Percentiles rank a stretch among this genome's conserved stretches.
Conservation (phyloP, 2,797 vertebrate genomes). For the Orientallactaga sibirica region DNA sequence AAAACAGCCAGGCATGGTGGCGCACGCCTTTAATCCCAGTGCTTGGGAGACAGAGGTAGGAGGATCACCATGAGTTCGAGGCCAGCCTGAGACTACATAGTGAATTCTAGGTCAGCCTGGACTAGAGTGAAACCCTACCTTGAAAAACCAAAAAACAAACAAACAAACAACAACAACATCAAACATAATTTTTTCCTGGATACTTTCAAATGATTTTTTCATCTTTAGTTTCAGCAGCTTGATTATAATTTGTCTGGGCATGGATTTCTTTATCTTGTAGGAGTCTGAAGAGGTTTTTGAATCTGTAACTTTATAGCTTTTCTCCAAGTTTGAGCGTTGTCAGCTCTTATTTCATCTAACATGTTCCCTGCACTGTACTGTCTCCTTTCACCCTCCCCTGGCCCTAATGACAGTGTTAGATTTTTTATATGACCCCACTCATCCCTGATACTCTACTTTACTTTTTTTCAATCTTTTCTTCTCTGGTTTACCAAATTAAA, state of each 20-base stretch:
- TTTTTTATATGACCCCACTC: background rate
- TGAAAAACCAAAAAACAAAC: too few species aligned
- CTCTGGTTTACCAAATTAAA: background rate
- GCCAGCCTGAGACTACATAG: too few species aligned
- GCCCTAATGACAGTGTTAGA: background rate
- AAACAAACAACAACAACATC: background rate
- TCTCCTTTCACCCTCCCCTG: background rate
- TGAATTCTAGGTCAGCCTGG: too few species aligned
- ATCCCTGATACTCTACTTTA: background rate
- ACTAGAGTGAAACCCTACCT: too few species aligned
- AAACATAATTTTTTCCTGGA: background rate
- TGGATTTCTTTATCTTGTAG: background rate
- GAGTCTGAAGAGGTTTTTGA: background rate
- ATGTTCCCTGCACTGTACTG: background rate
- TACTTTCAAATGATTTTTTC: background rate
- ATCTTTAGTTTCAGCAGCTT: background rate
- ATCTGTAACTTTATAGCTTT: background rate
- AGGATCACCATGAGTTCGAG: too few species aligned
- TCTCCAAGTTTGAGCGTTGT: background rate
- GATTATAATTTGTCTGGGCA: background rate
- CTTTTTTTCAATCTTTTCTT: background rate
- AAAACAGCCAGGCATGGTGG: too few species aligned
- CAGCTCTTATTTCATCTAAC: background rate
- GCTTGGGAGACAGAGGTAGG: too few species aligned
- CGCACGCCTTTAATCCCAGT: too few species aligned